Evolutionary conservation across 2,888 invertebrate genomes (phyloP).

Genomic region (Meganola albula): DNA sequence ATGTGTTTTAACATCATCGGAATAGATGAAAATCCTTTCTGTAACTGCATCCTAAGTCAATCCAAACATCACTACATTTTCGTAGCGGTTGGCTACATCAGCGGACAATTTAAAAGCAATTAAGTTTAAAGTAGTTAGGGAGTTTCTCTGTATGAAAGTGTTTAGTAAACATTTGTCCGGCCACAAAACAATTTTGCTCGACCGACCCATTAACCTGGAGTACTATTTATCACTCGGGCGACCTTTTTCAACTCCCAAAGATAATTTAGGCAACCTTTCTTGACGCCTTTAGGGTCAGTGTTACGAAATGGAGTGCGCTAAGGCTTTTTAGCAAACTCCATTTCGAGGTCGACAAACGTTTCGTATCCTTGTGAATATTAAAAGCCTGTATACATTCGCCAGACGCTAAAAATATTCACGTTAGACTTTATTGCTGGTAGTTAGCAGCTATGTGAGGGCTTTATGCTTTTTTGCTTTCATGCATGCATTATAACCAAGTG

Average conservation of each 20-base stretch:
- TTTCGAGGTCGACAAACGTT: slow-evolving; percentile 57
- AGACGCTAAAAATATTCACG: slow-evolving; percentile 47
- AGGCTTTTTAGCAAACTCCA: slow-evolving; percentile 43
- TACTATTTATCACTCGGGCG: slow-evolving; percentile 55
- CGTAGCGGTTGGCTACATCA: slow-evolving; percentile 5
- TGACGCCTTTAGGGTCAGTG: slow-evolving; percentile 52
- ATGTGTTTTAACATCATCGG: too few species aligned
- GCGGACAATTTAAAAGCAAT: slow-evolving; percentile 22
- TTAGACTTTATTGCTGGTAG: slow-evolving; percentile 47
- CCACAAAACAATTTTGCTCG: slow-evolving; percentile 34
- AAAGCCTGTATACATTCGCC: slow-evolving; percentile 53
- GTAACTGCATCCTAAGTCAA: neutral
- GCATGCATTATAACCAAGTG: too few species aligned
- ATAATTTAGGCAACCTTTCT: slow-evolving; percentile 53
- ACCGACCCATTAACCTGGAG: slow-evolving; percentile 49
- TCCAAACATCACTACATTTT: slow-evolving; percentile 8
- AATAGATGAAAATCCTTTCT: too few species aligned
- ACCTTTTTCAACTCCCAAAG: slow-evolving; percentile 55
- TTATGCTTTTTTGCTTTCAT: slow-evolving; percentile 17
- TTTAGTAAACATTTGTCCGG: slow-evolving; percentile 27
- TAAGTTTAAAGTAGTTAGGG: slow-evolving; percentile 11
- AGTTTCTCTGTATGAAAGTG: slow-evolving; percentile 25
- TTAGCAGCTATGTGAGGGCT: slow-evolving; percentile 20
- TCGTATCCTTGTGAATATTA: slow-evolving; percentile 55
- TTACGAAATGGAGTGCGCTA: slow-evolving; percentile 51